These are phyloP conservation scores for Beroe forskalii DNA, from an alignment of 37 sponge, comb jelly and placozoan genomes.

Conservation along the genomic window DNA sequence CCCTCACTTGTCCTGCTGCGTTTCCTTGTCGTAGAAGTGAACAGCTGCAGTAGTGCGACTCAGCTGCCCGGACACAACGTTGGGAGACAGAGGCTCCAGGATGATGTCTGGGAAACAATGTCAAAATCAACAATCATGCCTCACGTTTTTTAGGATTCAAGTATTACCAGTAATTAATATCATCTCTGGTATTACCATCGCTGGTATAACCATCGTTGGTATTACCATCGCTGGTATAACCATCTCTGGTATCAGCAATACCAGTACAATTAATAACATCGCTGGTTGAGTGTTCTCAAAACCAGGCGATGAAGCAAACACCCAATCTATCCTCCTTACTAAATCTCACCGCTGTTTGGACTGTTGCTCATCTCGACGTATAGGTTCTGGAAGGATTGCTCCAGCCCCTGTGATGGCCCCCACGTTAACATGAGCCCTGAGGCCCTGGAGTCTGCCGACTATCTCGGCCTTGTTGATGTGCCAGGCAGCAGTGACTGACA, in stretches of 20 bases:
- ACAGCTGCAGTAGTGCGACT: background rate
- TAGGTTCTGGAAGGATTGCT: slow-evolving; percentile 23
- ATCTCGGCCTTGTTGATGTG: background rate
- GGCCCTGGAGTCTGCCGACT: background rate
- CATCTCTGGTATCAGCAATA: too few relatives aligned
- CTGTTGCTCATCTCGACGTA: slow-evolving; percentile 59
- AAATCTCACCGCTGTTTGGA: slow-evolving; percentile 40
- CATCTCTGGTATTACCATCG: too few relatives aligned
- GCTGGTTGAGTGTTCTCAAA: too few relatives aligned
- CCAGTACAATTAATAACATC: too few relatives aligned
- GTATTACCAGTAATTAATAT: too few relatives aligned
- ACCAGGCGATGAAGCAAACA: too few relatives aligned
- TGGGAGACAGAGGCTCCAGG: slow-evolving; percentile 43
- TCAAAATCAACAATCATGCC: background rate
- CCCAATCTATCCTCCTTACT: too few relatives aligned
- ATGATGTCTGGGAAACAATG: slow-evolving; percentile 10
- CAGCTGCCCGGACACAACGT: background rate
- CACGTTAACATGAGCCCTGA: background rate
- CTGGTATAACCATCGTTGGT: too few relatives aligned
- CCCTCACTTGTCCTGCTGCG: slow-evolving; percentile 11
- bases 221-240: too few relatives aligned
- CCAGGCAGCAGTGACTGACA: slow-evolving; percentile 22
- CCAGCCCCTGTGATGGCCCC: background rate
- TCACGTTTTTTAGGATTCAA: background rate
- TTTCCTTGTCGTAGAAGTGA: slow-evolving; percentile 21